Percentiles rank a stretch among this genome's conserved stretches.
Evolutionary conservation across 2,888 invertebrate genomes (phyloP).

Genomic region (Hedychridium roseum): DNA sequence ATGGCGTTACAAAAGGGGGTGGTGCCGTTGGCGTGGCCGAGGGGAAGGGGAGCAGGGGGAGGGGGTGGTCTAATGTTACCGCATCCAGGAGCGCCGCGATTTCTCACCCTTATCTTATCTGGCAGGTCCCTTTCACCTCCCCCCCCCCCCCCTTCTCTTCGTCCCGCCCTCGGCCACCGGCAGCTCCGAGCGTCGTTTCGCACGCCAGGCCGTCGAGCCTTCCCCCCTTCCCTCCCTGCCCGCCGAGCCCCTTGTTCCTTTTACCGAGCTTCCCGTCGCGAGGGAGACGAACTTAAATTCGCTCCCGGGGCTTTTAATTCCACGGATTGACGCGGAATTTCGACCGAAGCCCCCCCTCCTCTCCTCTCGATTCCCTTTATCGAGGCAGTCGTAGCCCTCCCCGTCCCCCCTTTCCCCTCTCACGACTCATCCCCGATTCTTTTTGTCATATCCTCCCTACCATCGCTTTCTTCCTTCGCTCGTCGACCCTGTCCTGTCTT

Average conservation of each 20-base stretch:
- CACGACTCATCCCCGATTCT: background rate
- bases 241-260: constrained; percentile 16
- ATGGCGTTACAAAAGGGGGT: background rate
- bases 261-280: constrained; percentile 1
- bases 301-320: constrained; percentile 51
- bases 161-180: constrained; percentile 19
- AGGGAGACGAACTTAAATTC: constrained; percentile 44
- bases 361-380: no score
- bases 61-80: constrained; percentile 48
- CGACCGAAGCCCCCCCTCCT: constrained; percentile 16
- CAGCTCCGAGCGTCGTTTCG: constrained; percentile 19
- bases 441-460: background rate
- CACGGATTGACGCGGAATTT: constrained; percentile 45
- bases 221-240: constrained; percentile 6
- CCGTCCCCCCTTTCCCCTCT: background rate
- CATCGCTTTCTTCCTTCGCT: constrained; percentile 2
- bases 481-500: no score
- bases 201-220: constrained; percentile 15
- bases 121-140: constrained; percentile 17
- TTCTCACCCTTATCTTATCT: constrained; percentile 62
- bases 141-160: constrained; percentile 7
- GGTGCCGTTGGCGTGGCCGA: constrained; percentile 1
- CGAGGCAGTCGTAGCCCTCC: no score
- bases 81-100: constrained; percentile 56
- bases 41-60: constrained; percentile 8